phyloP scores from a whole-genome alignment of 2,113 vertebrate genomes.

The Centropus bengalensis region DNA sequence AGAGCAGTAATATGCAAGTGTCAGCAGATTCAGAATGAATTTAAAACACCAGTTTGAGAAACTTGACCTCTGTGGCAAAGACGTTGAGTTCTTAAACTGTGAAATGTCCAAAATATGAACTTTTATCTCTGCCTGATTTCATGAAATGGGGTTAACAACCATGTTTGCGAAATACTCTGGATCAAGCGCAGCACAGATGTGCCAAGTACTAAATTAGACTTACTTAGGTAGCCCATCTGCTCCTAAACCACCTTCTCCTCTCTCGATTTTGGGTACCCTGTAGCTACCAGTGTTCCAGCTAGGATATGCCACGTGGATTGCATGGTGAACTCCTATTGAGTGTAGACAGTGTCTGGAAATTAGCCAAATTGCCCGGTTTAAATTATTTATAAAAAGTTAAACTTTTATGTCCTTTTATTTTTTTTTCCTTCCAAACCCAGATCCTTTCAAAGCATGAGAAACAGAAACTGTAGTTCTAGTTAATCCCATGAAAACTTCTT shows the following conservation, averaged over 20 bases:
- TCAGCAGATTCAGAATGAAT: neutral
- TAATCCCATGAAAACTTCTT: neutral
- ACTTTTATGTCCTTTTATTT: neutral
- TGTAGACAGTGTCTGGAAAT: neutral
- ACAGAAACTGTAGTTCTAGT: neutral
- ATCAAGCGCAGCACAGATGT: neutral
- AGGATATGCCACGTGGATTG: neutral
- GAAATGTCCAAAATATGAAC: neutral
- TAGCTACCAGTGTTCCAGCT: neutral
- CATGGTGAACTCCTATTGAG: accelerated
- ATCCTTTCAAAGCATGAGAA: neutral
- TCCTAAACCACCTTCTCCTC: neutral
- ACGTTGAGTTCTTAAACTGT: neutral
- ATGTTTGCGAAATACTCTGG: neutral
- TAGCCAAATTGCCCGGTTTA: neutral
- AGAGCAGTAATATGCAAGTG: neutral
- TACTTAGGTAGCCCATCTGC: neutral
- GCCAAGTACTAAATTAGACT: neutral
- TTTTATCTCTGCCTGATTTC: neutral
- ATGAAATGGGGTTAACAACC: neutral
- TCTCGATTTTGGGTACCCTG: neutral
- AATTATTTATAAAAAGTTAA: neutral
- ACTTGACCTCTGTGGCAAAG: neutral
- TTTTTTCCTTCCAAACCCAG: neutral
- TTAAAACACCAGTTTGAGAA: neutral